A percentile compares a stretch with the other conserved stretches of the same genome.
phyloP scores from a whole-genome alignment of 2,113 vertebrate species.

The Chauna torquata region DNA sequence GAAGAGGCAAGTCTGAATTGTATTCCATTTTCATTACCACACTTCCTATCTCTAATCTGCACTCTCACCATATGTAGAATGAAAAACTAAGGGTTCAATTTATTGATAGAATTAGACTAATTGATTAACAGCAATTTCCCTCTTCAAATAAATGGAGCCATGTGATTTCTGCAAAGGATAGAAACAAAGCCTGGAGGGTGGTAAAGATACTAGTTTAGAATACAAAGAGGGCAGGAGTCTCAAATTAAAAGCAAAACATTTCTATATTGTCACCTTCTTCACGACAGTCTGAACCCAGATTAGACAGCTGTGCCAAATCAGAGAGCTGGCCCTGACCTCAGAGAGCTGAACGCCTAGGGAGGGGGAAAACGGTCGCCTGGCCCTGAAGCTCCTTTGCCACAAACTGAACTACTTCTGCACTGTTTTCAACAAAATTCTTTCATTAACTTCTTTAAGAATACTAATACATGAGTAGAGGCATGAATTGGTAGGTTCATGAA shows the following conservation, averaged over 20 bases:
- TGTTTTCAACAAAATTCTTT: not conserved
- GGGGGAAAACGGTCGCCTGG: not conserved
- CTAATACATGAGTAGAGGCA: not conserved
- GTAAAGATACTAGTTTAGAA: not conserved
- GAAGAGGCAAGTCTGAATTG: not conserved
- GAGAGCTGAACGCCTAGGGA: not conserved
- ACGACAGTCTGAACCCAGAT: not conserved
- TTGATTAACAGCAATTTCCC: slow-evolving; percentile 1
- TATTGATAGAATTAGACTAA: slow-evolving; percentile 1
- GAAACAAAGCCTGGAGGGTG: not conserved
- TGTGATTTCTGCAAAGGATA: not conserved
- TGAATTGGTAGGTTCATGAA: not conserved
- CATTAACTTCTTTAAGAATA: not conserved
- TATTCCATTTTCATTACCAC: slow-evolving; percentile 18
- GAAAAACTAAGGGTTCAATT: not conserved
- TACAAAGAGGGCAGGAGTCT: not conserved
- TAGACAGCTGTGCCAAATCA: not conserved
- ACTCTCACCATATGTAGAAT: not conserved
- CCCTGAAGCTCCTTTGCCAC: not conserved
- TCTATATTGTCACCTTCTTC: not conserved
- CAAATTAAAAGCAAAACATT: not conserved
- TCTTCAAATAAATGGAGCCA: not conserved
- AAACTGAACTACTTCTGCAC: not conserved
- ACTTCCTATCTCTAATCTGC: not conserved
- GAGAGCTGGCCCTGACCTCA: not conserved